These are phyloP conservation scores for Propithecus deckenii DNA, from an alignment of 2,797 vertebrate genomes.

Conservation along the genomic window DNA sequence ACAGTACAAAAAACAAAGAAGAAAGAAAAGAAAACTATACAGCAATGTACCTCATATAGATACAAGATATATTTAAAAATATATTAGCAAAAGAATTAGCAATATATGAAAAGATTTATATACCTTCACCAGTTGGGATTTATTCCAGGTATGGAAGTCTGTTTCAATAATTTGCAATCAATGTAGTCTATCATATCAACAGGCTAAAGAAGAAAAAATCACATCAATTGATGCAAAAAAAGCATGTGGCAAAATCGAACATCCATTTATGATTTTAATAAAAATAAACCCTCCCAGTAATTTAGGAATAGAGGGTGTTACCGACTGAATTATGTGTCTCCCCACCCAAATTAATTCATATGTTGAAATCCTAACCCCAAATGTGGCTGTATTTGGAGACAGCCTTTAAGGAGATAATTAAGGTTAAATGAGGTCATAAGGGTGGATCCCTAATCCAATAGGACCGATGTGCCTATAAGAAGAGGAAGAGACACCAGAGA, in stretches of 20 bases:
- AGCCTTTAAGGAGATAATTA: neutral
- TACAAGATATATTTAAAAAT: neutral
- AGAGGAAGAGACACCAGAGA: neutral
- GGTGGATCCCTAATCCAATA: neutral
- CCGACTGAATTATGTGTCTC: neutral
- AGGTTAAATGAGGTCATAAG: constrained; percentile 6
- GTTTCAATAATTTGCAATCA: neutral
- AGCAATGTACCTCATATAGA: neutral
- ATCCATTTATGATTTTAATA: neutral
- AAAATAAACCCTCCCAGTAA: neutral
- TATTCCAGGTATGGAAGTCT: neutral
- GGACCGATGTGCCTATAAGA: neutral
- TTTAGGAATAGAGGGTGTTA: neutral
- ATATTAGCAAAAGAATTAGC: neutral
- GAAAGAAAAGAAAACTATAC: neutral
- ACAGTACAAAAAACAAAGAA: neutral
- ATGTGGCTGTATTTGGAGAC: neutral
- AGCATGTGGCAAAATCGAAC: constrained; percentile 4
- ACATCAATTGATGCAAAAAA: neutral
- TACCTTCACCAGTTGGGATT: neutral
- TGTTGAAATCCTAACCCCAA: neutral
- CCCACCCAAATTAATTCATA: neutral
- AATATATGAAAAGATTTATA: neutral
- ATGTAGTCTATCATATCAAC: neutral
- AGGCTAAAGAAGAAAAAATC: constrained; percentile 6